These are phyloP conservation scores for Teinopalpus imperialis DNA, from an alignment of 2,888 invertebrate genomes.

Conservation along the genomic window DNA sequence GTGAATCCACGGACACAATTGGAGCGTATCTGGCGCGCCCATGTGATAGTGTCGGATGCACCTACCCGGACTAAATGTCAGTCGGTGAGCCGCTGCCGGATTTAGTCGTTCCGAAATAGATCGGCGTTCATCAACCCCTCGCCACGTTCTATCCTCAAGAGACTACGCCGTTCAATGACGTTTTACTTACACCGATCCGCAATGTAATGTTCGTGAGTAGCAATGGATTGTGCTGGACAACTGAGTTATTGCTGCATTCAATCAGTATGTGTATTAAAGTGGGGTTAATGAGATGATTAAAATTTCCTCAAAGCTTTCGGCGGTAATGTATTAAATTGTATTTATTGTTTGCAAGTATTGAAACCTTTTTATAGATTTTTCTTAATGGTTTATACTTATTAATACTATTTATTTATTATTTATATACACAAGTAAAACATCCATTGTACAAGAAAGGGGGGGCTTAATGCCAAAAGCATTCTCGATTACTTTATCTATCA, in stretches of 20 bases:
- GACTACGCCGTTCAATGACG: slow-evolving; percentile 59
- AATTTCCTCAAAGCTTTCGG: background rate
- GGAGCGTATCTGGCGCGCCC: slow-evolving; percentile 13
- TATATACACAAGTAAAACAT: too few relatives aligned
- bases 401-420: too few relatives aligned
- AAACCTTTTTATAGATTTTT: too few relatives aligned
- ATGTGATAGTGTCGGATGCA: slow-evolving; percentile 59
- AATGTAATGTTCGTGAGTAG: slow-evolving; percentile 12
- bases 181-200: slow-evolving; percentile 34
- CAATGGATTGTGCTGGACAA: slow-evolving; percentile 7
- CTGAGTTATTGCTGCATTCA: slow-evolving; percentile 1
- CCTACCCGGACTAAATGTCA: slow-evolving; percentile 77
- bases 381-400: too few relatives aligned
- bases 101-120: slow-evolving; percentile 80
- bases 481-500: too few relatives aligned
- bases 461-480: too few relatives aligned
- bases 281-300: background rate
- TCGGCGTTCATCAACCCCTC: slow-evolving; percentile 78
- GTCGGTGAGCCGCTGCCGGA: slow-evolving; percentile 70
- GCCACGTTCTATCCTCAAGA: slow-evolving; percentile 64
- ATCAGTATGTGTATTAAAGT: slow-evolving; percentile 1
- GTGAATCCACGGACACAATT: slow-evolving; percentile 14
- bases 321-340: too few relatives aligned
- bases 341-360: too few relatives aligned
- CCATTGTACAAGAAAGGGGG: too few relatives aligned